phyloP scores from a whole-genome alignment of 2,797 vertebrate genomes.

The Sebastiscus tertius region DNA sequence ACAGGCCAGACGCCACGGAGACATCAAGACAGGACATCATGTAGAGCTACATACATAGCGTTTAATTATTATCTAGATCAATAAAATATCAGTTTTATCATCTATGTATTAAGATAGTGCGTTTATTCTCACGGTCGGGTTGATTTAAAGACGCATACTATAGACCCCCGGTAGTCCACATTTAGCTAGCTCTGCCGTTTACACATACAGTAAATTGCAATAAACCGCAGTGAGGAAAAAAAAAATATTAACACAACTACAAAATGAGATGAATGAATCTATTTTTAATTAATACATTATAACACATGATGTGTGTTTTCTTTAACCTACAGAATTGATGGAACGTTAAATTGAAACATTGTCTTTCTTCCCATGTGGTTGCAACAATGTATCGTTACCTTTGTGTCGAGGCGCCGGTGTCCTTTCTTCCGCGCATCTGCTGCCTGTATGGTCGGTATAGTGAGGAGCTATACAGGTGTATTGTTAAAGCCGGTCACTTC shows the following conservation, averaged over 20 bases:
- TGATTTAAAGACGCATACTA: neutral
- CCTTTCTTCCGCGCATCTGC: neutral
- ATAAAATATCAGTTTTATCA: neutral
- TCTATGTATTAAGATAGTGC: neutral
- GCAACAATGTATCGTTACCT: neutral
- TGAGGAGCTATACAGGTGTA: too few relatives aligned
- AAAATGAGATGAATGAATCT: neutral
- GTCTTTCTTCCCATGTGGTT: neutral
- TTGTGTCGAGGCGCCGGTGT: neutral
- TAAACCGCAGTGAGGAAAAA: neutral
- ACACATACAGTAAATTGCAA: neutral
- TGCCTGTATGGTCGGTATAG: neutral
- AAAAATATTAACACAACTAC: neutral
- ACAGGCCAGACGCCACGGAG: neutral
- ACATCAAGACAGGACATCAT: neutral
- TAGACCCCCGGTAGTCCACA: too few relatives aligned
- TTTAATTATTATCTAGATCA: neutral
- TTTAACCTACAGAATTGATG: fast-evolving
- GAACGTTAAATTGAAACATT: neutral
- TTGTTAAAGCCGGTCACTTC: neutral
- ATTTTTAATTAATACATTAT: neutral
- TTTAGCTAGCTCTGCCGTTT: neutral
- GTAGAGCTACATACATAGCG: neutral
- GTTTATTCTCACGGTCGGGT: neutral
- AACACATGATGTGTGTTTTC: too few relatives aligned